Evolutionary conservation across 2,113 vertebrate genomes (phyloP).

Genomic region (Gnathonemus longibarbis): DNA sequence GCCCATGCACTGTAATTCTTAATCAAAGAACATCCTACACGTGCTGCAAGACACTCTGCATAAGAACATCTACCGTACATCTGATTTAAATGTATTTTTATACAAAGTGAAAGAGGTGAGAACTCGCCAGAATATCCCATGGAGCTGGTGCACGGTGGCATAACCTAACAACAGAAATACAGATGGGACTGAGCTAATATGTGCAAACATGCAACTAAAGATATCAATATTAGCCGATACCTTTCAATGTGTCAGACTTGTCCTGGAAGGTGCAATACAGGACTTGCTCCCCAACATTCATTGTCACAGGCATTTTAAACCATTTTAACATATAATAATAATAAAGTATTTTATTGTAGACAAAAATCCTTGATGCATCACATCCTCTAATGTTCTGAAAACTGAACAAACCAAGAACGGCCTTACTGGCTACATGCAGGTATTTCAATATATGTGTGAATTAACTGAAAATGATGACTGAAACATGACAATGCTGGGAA

Average conservation of each 20-base stretch:
- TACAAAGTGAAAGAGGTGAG: neutral
- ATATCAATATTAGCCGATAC: neutral
- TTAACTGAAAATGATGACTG: neutral
- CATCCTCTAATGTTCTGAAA: neutral
- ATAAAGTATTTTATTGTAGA: neutral
- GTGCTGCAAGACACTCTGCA: neutral
- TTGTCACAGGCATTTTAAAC: neutral
- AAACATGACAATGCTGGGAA: neutral
- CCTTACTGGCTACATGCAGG: neutral
- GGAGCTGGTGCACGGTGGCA: neutral
- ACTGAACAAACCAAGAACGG: neutral
- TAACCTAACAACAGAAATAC: neutral
- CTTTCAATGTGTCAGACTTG: neutral
- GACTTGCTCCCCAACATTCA: neutral
- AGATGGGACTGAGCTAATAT: neutral
- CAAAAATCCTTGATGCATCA: neutral
- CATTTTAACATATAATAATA: neutral
- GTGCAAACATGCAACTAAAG: neutral
- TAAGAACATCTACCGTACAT: neutral
- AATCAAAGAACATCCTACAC: neutral
- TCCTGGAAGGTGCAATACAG: neutral
- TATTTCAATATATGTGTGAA: neutral
- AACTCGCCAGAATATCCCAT: neutral
- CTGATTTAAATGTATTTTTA: neutral
- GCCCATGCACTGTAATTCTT: neutral